Evolutionary conservation across 2,113 vertebrate genomes (phyloP).

Genomic region (Oriolus oriolus): DNA sequence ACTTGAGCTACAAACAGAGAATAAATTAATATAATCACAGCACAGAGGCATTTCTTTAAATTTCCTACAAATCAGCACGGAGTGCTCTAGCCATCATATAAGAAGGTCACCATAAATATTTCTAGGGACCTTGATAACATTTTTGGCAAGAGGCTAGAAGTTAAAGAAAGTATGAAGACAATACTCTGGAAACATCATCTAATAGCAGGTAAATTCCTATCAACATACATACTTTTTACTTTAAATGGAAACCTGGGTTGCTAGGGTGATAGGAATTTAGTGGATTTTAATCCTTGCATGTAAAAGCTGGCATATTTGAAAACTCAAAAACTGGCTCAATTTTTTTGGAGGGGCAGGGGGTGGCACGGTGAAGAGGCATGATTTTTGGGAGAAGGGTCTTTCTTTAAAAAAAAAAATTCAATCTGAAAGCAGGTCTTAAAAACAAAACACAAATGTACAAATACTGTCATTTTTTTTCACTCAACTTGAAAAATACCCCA

Average conservation of each 20-base stretch:
- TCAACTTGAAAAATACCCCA: background rate
- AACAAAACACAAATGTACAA: background rate
- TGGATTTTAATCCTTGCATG: background rate
- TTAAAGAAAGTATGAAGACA: background rate
- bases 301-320: background rate
- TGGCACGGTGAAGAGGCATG: rapidly evolving
- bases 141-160: background rate
- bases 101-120: background rate
- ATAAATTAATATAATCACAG: background rate
- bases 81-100: background rate
- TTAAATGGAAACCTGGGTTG: background rate
- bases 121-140: background rate
- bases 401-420: background rate
- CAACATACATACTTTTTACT: background rate
- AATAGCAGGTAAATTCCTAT: background rate
- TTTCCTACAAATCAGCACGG: background rate
- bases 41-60: background rate
- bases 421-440: background rate
- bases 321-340: background rate
- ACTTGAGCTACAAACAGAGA: background rate
- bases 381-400: rapidly evolving
- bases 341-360: rapidly evolving
- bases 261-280: background rate
- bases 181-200: background rate
- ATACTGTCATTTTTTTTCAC: background rate